These are phyloP conservation scores for Bovichtus variegatus DNA, from an alignment of 2,797 vertebrate genomes.

Conservation along the genomic window DNA sequence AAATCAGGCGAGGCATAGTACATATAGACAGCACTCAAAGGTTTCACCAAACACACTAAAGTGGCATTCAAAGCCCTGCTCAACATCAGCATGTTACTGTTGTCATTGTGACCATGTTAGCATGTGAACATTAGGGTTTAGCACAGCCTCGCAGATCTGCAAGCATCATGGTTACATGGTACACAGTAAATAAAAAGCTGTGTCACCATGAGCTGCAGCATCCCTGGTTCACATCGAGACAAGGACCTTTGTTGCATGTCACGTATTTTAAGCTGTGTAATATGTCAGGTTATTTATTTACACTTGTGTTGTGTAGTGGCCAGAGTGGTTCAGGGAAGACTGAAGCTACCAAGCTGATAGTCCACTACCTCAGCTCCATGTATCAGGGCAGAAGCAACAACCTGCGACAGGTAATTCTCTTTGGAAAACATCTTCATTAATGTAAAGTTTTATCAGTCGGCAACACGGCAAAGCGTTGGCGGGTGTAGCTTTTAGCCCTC, in stretches of 20 bases:
- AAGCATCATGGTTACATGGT: not conserved
- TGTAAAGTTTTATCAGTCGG: not conserved
- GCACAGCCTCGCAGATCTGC: not conserved
- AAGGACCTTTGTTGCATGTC: not conserved
- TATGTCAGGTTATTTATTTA: too few species aligned
- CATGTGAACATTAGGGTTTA: too few species aligned
- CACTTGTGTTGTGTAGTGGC: slow-evolving; percentile 85
- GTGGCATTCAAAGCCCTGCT: too few species aligned
- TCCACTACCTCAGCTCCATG: slow-evolving; percentile 88
- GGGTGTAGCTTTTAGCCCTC: not conserved
- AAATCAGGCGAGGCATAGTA: too few species aligned
- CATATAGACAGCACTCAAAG: too few species aligned
- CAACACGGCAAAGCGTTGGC: not conserved
- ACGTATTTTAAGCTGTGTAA: too few species aligned
- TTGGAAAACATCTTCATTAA: not conserved
- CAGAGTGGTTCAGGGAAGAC: slow-evolving; percentile 96
- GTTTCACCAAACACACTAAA: too few species aligned
- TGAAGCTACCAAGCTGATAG: slow-evolving; percentile 89
- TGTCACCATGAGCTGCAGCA: not conserved
- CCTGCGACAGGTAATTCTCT: slow-evolving; percentile 84
- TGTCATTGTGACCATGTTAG: too few species aligned
- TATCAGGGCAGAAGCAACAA: slow-evolving; percentile 79
- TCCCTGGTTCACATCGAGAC: not conserved
- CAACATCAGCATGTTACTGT: too few species aligned
- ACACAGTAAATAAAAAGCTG: not conserved